phyloP scores from a whole-genome alignment of 2,888 invertebrate species.

The Brenthis daphne region DNA sequence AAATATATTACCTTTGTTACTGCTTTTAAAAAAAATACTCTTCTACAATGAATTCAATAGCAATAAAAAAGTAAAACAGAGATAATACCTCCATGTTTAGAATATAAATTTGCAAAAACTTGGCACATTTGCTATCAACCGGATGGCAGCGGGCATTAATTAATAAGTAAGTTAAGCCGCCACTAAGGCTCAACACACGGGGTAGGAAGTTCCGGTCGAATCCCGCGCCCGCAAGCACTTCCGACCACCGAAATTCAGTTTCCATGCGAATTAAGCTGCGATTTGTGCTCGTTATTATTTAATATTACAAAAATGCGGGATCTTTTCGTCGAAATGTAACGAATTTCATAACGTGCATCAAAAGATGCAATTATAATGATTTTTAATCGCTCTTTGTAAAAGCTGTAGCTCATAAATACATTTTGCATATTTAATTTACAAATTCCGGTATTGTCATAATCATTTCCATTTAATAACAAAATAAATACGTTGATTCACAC shows the following conservation, averaged over 20 bases:
- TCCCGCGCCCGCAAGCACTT: slow-evolving; percentile 72
- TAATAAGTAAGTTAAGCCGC: slow-evolving; percentile 75
- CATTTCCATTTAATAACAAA: slow-evolving; percentile 18
- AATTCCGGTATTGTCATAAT: slow-evolving; percentile 3
- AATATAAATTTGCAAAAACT: slow-evolving; percentile 33
- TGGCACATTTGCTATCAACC: slow-evolving; percentile 49
- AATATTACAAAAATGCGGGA: slow-evolving; percentile 20
- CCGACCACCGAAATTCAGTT: slow-evolving; percentile 67
- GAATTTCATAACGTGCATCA: too few species aligned
- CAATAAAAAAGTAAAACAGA: too few species aligned
- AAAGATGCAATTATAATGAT: too few species aligned
- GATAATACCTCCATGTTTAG: too few species aligned
- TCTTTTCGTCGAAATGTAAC: background rate
- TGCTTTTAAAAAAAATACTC: too few species aligned
- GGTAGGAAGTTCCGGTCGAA: slow-evolving; percentile 75
- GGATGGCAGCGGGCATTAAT: slow-evolving; percentile 71
- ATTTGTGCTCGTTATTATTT: slow-evolving; percentile 26
- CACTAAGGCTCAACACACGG: slow-evolving; percentile 72
- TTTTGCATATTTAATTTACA: background rate
- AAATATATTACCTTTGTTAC: too few species aligned
- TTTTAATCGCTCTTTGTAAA: too few species aligned
- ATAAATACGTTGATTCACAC: slow-evolving; percentile 33
- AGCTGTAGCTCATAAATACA: too few species aligned
- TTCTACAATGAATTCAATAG: too few species aligned
- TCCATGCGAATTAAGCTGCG: slow-evolving; percentile 29